These are phyloP conservation scores for Apamea anceps DNA, from an alignment of 2,888 invertebrate genomes.

Conservation along the genomic window DNA sequence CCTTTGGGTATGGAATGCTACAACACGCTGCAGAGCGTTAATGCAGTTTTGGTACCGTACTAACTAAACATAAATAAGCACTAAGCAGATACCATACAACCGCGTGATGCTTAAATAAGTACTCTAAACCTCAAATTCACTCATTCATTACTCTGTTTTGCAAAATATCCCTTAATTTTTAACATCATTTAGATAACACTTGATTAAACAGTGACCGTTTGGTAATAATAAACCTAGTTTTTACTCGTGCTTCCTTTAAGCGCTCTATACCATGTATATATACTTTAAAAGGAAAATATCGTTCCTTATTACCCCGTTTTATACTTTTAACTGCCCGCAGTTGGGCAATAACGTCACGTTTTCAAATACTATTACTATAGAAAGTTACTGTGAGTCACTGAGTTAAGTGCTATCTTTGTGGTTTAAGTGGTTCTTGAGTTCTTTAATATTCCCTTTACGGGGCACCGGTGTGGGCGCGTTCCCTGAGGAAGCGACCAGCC, in stretches of 20 bases:
- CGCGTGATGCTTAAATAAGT: background rate
- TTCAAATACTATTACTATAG: background rate
- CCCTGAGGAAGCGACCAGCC: too few species aligned
- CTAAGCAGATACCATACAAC: background rate
- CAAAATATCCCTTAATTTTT: background rate
- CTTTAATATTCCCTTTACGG: too few species aligned
- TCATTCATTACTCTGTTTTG: background rate
- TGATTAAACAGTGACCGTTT: background rate
- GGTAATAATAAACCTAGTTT: background rate
- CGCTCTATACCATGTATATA: constrained; percentile 1
- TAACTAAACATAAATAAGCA: background rate
- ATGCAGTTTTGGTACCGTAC: background rate
- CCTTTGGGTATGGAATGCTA: constrained; percentile 18
- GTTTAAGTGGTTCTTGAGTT: background rate
- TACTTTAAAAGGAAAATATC: background rate
- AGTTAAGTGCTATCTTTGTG: background rate
- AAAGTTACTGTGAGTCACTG: background rate
- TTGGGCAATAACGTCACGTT: background rate
- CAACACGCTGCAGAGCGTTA: constrained; percentile 4
- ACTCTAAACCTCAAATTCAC: too few species aligned
- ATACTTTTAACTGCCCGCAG: background rate
- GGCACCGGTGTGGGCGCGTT: too few species aligned
- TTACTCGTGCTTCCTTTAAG: background rate
- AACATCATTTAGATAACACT: background rate
- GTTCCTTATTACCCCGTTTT: background rate